Evolutionary conservation across 2,888 invertebrate species (phyloP), one percentile per base, ranked within the genome.

Genomic region (Hermaeophaga mercurialis): DNA sequence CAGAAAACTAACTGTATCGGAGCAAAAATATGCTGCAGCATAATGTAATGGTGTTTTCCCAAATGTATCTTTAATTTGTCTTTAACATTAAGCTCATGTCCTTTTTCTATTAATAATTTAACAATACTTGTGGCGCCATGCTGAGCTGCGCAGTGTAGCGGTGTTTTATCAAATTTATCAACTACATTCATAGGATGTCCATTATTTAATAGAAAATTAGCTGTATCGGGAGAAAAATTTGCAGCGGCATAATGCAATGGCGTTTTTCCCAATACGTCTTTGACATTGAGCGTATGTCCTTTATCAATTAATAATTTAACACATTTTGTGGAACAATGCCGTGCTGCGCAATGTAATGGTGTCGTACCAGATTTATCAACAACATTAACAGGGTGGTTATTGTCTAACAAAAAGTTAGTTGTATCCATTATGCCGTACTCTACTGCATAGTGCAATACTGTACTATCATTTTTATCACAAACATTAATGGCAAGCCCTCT

Each of bases 311-410:
- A 41, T 41, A 11, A 18, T 17, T 50, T 11, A 11, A 15, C 4
- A 11, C 19, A 22, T 8, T n/a, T 39, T 28, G 12, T 19, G n/a
- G 34, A 18, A 11, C 19, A 39, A 1, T n/a, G 3, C 12, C 11
- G 5, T 28, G 41, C 19, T 11, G 50, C 41, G 14, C 11, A 41
- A 18, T 50, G 50, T 18, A 50, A 31, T 9, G 28, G 39, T 3
- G 31, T 41, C 12, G 19, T 38, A 2, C 41, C 28, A 6, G 17
- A 2, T 4, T 44, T 17, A 24, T 43, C 26, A 22, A 7, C 17
- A 1, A 34, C 7, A 24, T 52, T 24, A 1, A 44, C n/a, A 19
- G 43, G 7, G 15, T 24, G 26, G 9, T 24, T 24, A 34, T 33
- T 34, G 14, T 34, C 12, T n/a, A 44, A 19, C 14, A 52, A 14